A percentile compares a stretch with the other conserved stretches of the same genome.
These are phyloP conservation scores for Dilophus febrilis DNA, from an alignment of 2,888 invertebrate genomes.

Conservation along the genomic window DNA sequence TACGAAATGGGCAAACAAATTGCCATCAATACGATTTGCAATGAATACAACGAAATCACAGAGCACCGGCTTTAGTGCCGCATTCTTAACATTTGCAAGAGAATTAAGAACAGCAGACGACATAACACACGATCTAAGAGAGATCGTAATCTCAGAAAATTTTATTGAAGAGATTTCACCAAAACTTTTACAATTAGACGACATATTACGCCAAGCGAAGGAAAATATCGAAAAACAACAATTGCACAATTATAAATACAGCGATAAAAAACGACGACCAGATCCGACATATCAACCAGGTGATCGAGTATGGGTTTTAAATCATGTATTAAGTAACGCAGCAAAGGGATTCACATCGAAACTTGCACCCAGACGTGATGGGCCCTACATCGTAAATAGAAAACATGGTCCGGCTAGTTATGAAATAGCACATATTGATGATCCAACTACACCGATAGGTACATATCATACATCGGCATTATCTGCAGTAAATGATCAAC, in stretches of 20 bases:
- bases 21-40: slow-evolving; percentile 22
- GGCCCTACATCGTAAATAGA: slow-evolving; percentile 15
- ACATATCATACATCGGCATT: background rate
- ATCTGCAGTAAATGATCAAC: background rate
- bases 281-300: slow-evolving; percentile 12
- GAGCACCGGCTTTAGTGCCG: slow-evolving; percentile 18
- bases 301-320: slow-evolving; percentile 13
- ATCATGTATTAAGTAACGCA: slow-evolving; percentile 14
- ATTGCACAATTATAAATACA: too few species aligned
- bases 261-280: too few species aligned
- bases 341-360: slow-evolving; percentile 13
- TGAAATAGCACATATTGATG: background rate
- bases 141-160: slow-evolving; percentile 16
- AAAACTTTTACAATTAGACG: too few species aligned
- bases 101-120: slow-evolving; percentile 21
- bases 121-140: slow-evolving; percentile 14
- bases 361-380: slow-evolving; percentile 17
- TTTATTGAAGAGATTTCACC: slow-evolving; percentile 18
- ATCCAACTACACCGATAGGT: too few species aligned
- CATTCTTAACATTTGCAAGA: slow-evolving; percentile 20
- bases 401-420: slow-evolving; percentile 11
- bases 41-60: slow-evolving; percentile 20
- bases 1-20: slow-evolving; percentile 15
- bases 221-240: too few species aligned
- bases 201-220: too few species aligned